These are phyloP conservation scores for Sycophila sp. DNA, from an alignment of 1,140 invertebrate species.

Conservation along the genomic window DNA sequence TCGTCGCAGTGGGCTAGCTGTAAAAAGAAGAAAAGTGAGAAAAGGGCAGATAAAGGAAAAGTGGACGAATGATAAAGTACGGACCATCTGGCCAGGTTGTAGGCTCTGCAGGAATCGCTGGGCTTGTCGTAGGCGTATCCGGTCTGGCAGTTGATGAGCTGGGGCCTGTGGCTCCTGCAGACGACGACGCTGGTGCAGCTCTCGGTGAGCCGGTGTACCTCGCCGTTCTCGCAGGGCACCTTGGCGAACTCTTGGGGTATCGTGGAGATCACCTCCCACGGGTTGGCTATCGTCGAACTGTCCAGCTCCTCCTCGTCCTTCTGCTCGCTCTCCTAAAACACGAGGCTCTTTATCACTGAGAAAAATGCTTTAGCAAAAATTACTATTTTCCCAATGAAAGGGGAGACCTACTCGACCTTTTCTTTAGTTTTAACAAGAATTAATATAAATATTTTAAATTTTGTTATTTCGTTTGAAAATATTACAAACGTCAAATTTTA, in stretches of 20 bases:
- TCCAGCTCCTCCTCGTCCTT: conserved; percentile 20
- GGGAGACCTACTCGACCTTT: too few species aligned
- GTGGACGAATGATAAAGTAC: not conserved
- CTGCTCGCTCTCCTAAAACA: not conserved
- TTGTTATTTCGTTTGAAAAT: too few species aligned
- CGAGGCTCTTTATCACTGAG: too few species aligned
- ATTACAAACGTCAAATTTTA: too few species aligned
- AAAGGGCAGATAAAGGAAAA: not conserved
- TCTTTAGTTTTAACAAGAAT: too few species aligned
- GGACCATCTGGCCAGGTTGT: conserved; percentile 56
- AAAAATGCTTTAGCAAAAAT: too few species aligned
- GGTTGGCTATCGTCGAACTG: conserved; percentile 37
- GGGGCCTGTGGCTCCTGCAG: conserved; percentile 50
- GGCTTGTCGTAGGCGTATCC: conserved; percentile 53
- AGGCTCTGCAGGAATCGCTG: conserved; percentile 51
- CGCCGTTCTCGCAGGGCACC: conserved; percentile 50
- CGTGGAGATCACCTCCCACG: conserved; percentile 46
- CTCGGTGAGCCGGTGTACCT: conserved; percentile 52
- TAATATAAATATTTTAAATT: too few species aligned
- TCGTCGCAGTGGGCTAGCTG: conserved; percentile 15
- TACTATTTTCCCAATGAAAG: too few species aligned
- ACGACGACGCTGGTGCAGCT: conserved; percentile 55
- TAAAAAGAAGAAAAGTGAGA: not conserved
- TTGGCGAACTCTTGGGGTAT: conserved; percentile 47
- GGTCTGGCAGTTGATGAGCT: conserved; percentile 51